These are phyloP conservation scores for Drosophila aldrichi DNA, from an alignment of 2,888 invertebrate species.

Conservation along the genomic window DNA sequence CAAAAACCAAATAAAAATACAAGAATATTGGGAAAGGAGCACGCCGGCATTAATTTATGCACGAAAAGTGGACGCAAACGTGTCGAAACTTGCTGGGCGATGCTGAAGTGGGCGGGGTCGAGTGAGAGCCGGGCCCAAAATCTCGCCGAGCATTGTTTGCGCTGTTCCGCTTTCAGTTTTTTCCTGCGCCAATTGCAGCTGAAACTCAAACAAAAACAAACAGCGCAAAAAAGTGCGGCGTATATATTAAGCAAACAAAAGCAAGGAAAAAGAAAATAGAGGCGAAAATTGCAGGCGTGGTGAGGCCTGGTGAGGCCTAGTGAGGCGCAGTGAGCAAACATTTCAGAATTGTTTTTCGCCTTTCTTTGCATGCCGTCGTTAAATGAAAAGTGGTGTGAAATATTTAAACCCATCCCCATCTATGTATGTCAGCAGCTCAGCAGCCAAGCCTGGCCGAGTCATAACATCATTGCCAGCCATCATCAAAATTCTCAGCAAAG, in stretches of 20 bases:
- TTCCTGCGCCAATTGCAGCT: conserved; percentile 52
- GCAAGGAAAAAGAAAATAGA: conserved; percentile 50
- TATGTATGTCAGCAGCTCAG: conserved; percentile 63
- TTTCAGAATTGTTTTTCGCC: conserved; percentile 38
- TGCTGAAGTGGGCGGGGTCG: background rate
- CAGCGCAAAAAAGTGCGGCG: conserved; percentile 20
- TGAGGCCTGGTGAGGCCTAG: conserved; percentile 2
- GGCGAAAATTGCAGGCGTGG: conserved; percentile 20
- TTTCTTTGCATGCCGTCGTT: conserved; percentile 61
- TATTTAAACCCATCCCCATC: conserved; percentile 59
- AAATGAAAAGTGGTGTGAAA: conserved; percentile 67
- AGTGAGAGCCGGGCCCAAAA: conserved; percentile 35
- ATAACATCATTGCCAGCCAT: conserved; percentile 1
- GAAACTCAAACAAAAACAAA: conserved; percentile 36
- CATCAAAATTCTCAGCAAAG: conserved; percentile 29
- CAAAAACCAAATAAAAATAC: background rate
- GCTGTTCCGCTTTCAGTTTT: conserved; percentile 51
- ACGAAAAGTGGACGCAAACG: conserved; percentile 38
- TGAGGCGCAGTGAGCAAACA: conserved; percentile 39
- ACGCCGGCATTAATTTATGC: conserved; percentile 54
- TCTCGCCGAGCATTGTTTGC: conserved; percentile 61
- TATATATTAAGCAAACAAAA: conserved; percentile 63
- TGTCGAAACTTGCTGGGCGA: conserved; percentile 24
- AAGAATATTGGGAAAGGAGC: conserved; percentile 6
- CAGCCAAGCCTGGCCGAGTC: conserved; percentile 27